phyloP scores from a whole-genome alignment of 2,797 vertebrate species.

The Lindbergichthys nudifrons region DNA sequence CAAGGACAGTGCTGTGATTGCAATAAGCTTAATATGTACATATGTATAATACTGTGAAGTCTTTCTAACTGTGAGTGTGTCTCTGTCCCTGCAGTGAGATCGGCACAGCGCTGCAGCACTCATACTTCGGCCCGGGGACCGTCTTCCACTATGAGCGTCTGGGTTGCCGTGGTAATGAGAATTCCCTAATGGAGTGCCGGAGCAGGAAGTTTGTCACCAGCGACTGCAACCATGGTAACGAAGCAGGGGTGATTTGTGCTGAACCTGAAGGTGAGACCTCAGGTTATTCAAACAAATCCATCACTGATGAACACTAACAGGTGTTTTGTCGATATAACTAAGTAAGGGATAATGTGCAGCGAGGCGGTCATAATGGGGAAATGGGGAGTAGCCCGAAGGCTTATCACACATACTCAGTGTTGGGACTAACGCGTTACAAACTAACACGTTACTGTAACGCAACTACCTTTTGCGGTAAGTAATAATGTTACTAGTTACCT shows the following conservation, averaged over 20 bases:
- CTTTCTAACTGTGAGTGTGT: not conserved
- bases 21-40: not conserved
- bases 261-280: slow-evolving; percentile 85
- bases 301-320: not conserved
- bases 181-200: slow-evolving; percentile 83
- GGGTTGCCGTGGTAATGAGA: slow-evolving; percentile 88
- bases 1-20: not conserved
- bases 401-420: too few relatives aligned
- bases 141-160: slow-evolving; percentile 86
- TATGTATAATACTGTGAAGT: not conserved
- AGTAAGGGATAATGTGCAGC: too few relatives aligned
- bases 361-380: too few relatives aligned
- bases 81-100: slow-evolving; percentile 82
- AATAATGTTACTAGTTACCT: too few relatives aligned
- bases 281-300: not conserved
- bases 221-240: slow-evolving; percentile 83
- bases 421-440: too few relatives aligned
- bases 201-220: slow-evolving; percentile 77
- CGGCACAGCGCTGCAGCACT: slow-evolving; percentile 83
- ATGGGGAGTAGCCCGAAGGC: too few relatives aligned
- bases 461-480: too few relatives aligned
- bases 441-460: too few relatives aligned
- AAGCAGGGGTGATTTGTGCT: slow-evolving; percentile 83
- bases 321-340: not conserved
- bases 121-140: slow-evolving; percentile 73